Evolutionary conservation across 1,140 invertebrate species (phyloP), one percentile per base, ranked within the genome.

Genomic region (Trichomalopsis sarcophagae): DNA sequence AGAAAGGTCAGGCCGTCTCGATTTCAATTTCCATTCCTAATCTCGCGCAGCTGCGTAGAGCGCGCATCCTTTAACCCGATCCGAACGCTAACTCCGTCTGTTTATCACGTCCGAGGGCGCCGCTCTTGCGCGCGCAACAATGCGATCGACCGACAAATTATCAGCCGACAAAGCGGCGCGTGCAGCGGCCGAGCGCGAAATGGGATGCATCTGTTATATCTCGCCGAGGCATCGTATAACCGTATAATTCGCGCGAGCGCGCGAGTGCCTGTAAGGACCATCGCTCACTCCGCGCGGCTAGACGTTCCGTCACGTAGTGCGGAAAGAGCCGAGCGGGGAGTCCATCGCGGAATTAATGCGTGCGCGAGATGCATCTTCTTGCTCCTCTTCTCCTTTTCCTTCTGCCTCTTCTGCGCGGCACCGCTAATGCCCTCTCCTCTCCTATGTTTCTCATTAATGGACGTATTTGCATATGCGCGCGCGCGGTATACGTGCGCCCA

Each of bases 241-340:
- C 78, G 78, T 68, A 80, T 80, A 80, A 80, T 80, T 69, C 78
- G 78, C 77, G n/a, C n/a, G n/a, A n/a, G 30, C 17, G 14, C 62
- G 76, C 44, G 44, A n/a, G 6, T 47, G 14, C 9, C 73, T 6
- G 14, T 62, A 62, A 62, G 55, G 55, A 62, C 55, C 21, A 62
- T 62, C 55, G 55, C 55, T 62, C 55, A 62, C 14, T 21, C 55
- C 4, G 14, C 55, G 55, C 68, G 27, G 44, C 40, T 23, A 11
- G 80, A 73, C 69, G 44, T 81, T 73, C 80, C 80, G 40, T 81
- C 68, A 81, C 79, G 79, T 71, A 40, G 14, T 13, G 27, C 36
- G 11, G 40, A 44, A 81, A 81, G 27, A 62, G 47, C 55, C 21
- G 55, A 62, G 55, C 55, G 55, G 55, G 55, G 55, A 62, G 55